Percentiles rank a stretch among this genome's conserved stretches.
These are phyloP conservation scores for Syngnathus scovelli DNA, from an alignment of 2,113 vertebrate genomes.

Conservation along the genomic window DNA sequence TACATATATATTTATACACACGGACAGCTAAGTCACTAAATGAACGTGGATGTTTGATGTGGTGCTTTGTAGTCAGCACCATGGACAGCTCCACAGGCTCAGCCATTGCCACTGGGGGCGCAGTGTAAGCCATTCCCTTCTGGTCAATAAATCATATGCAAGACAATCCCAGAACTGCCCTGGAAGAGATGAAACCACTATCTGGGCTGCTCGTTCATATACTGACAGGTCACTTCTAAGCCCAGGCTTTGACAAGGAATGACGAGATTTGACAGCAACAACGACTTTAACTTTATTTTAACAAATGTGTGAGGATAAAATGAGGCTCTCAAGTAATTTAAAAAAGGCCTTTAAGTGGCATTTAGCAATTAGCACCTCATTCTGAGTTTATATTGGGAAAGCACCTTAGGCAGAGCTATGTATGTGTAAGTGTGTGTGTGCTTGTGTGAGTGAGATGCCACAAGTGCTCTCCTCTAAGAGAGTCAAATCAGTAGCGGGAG, in stretches of 20 bases:
- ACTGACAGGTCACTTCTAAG: slow-evolving; percentile 41
- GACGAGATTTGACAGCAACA: neutral
- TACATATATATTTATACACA: neutral
- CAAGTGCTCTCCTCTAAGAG: slow-evolving; percentile 40
- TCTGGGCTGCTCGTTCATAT: slow-evolving; percentile 35
- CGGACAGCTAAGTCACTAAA: slow-evolving; percentile 16
- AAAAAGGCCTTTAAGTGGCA: slow-evolving; percentile 41
- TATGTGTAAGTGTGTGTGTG: slow-evolving; percentile 1
- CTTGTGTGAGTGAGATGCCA: slow-evolving; percentile 21
- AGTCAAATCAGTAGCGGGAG: slow-evolving; percentile 53
- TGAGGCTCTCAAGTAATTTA: slow-evolving; percentile 20
- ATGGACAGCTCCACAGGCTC: slow-evolving; percentile 38
- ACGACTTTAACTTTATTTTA: neutral
- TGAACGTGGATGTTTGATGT: slow-evolving; percentile 12
- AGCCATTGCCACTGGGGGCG: slow-evolving; percentile 20
- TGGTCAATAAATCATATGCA: slow-evolving; percentile 52
- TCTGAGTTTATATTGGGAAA: slow-evolving; percentile 40
- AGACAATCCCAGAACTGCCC: slow-evolving; percentile 40
- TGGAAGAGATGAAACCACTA: slow-evolving; percentile 44
- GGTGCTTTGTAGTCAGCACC: slow-evolving; percentile 37
- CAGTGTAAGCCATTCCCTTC: slow-evolving; percentile 40
- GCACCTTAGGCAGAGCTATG: slow-evolving; percentile 42
- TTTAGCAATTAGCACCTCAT: slow-evolving; percentile 57
- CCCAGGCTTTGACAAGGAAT: slow-evolving; percentile 23
- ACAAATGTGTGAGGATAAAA: slow-evolving; percentile 12